Evolutionary conservation across 1,140 invertebrate genomes (phyloP).

Genomic region (Amphibalanus amphitrite): DNA sequence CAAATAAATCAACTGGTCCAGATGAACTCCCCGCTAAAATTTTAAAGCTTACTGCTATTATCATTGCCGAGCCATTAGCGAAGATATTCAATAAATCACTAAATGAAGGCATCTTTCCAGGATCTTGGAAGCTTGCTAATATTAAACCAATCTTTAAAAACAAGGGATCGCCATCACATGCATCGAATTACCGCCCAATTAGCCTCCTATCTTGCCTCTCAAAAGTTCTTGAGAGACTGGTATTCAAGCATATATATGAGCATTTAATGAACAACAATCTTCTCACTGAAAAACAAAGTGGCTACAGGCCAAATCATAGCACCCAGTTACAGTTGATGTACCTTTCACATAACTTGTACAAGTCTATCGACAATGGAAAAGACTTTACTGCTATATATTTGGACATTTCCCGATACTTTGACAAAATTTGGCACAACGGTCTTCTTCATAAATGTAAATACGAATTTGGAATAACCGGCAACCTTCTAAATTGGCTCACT

Average conservation of each 20-base stretch:
- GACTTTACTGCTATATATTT: neutral
- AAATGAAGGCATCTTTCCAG: too few species aligned
- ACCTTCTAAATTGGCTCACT: neutral
- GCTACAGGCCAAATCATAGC: neutral
- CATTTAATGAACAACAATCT: neutral
- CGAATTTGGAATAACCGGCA: neutral
- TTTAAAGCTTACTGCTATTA: too few species aligned
- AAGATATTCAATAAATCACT: too few species aligned
- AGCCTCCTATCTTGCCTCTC: too few species aligned
- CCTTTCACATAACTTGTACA: neutral
- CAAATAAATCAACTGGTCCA: too few species aligned
- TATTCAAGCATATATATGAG: neutral
- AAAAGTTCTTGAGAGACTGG: neutral
- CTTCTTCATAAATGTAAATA: neutral
- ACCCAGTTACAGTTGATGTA: neutral
- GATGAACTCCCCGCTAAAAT: too few species aligned
- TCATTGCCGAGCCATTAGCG: too few species aligned
- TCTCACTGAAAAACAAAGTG: neutral
- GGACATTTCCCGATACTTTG: constrained; percentile 3
- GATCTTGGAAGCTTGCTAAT: too few species aligned
- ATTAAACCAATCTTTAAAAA: too few species aligned
- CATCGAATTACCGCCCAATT: too few species aligned
- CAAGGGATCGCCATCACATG: too few species aligned
- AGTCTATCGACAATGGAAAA: neutral
- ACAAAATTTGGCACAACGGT: neutral